phyloP scores from a whole-genome alignment of 1,140 invertebrate species.

The Lucilia cuprina region DNA sequence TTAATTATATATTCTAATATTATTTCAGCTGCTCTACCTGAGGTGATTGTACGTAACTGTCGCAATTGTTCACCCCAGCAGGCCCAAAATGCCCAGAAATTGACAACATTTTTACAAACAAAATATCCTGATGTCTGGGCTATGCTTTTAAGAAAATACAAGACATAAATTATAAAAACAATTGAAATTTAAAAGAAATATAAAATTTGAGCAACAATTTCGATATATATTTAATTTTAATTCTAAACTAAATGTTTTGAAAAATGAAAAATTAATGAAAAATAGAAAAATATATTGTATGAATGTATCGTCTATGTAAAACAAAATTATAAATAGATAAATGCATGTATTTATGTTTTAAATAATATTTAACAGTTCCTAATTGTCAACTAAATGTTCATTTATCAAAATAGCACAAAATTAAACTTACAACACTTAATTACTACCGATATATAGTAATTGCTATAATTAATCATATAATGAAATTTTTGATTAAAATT shows the following conservation, averaged over 20 bases:
- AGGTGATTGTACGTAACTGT: conserved; percentile 65
- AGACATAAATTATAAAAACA: conserved; percentile 45
- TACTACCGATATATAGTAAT: background rate
- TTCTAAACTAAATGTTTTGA: background rate
- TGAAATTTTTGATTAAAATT: too few species aligned
- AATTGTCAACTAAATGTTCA: background rate
- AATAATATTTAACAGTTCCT: background rate
- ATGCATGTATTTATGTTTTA: background rate
- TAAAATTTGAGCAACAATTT: background rate
- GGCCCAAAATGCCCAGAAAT: conserved; percentile 63
- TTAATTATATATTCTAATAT: background rate
- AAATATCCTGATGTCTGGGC: conserved; percentile 66
- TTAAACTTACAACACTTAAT: too few species aligned
- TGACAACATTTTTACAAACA: conserved; percentile 64
- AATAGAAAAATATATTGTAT: background rate
- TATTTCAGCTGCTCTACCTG: conserved; percentile 64
- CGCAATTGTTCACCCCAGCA: conserved; percentile 63
- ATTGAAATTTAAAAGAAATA: background rate
- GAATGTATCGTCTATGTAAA: conserved; percentile 5
- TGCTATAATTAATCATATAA: background rate
- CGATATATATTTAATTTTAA: background rate
- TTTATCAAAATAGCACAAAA: too few species aligned
- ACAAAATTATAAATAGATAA: background rate
- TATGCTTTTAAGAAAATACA: conserved; percentile 64
- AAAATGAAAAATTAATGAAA: background rate